phyloP scores from a whole-genome alignment of 2,888 invertebrate genomes.

The Cartodere bifasciata region DNA sequence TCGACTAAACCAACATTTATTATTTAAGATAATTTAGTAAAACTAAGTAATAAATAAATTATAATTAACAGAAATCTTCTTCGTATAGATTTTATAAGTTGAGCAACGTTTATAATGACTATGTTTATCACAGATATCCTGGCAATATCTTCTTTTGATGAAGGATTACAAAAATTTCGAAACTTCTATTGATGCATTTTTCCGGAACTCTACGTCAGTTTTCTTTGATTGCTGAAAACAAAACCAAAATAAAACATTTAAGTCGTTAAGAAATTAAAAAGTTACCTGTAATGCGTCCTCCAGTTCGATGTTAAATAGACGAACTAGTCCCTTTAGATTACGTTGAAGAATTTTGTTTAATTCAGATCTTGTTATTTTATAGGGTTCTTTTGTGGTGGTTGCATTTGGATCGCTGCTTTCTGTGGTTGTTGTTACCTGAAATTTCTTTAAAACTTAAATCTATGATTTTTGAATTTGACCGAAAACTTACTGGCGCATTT shows the following conservation, averaged over 20 bases:
- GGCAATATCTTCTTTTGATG: slow-evolving; percentile 7
- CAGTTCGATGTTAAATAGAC: slow-evolving; percentile 40
- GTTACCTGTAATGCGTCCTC: slow-evolving; percentile 38
- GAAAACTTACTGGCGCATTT: slow-evolving; percentile 25
- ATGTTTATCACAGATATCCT: slow-evolving; percentile 18
- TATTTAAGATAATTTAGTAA: too few relatives aligned
- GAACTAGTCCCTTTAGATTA: slow-evolving; percentile 37
- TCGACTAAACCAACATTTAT: too few relatives aligned
- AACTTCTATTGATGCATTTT: slow-evolving; percentile 28
- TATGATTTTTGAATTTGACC: slow-evolving; percentile 2
- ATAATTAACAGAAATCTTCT: too few relatives aligned
- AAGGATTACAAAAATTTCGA: slow-evolving; percentile 30
- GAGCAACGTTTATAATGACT: too few relatives aligned
- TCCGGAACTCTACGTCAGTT: slow-evolving; percentile 24
- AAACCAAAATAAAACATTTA: slow-evolving; percentile 6
- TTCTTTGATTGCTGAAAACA: slow-evolving; percentile 28
- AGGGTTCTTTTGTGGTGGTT: slow-evolving; percentile 31
- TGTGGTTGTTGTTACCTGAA: slow-evolving; percentile 18
- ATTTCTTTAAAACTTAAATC: neutral
- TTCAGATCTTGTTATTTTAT: slow-evolving; percentile 31
- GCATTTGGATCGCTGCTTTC: slow-evolving; percentile 24
- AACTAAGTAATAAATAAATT: too few relatives aligned
- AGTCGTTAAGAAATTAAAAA: slow-evolving; percentile 7
- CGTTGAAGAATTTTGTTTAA: slow-evolving; percentile 34
- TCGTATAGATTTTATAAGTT: too few relatives aligned